These are phyloP conservation scores for Paramacrobiotus metropolitanus DNA, from an alignment of 1,140 invertebrate species.

Conservation along the genomic window DNA sequence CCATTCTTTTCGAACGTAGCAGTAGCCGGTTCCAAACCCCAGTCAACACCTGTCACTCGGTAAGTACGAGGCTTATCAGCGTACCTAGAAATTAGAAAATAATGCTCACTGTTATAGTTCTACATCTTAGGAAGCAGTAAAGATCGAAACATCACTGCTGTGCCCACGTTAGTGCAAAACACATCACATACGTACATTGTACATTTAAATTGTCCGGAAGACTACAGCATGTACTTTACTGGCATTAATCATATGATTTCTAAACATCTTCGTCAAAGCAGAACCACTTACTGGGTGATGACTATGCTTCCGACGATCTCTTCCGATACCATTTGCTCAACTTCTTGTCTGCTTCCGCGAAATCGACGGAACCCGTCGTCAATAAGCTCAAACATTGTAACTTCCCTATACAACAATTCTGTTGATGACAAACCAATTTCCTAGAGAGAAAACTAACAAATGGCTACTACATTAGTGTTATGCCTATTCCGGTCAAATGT, in stretches of 20 bases:
- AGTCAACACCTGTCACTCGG: not conserved
- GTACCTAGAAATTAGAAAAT: not conserved
- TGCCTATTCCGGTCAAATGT: too few relatives aligned
- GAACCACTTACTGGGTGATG: not conserved
- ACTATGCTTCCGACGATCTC: not conserved
- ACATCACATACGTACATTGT: too few relatives aligned
- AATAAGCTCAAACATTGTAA: not conserved
- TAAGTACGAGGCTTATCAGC: not conserved
- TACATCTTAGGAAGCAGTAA: too few relatives aligned
- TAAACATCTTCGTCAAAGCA: too few relatives aligned
- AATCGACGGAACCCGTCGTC: not conserved
- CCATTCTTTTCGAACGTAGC: not conserved
- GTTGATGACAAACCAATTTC: not conserved
- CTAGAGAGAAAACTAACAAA: too few relatives aligned
- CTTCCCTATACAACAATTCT: not conserved
- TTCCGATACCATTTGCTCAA: not conserved
- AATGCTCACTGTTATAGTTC: too few relatives aligned
- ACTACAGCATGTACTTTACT: too few relatives aligned
- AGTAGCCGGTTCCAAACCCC: too few relatives aligned
- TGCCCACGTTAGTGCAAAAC: too few relatives aligned
- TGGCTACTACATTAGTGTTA: too few relatives aligned
- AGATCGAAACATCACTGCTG: not conserved
- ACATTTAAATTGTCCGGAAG: too few relatives aligned
- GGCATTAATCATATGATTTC: too few relatives aligned
- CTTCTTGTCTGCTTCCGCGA: not conserved